Base-by-base conservation (phyloP, 2,888 invertebrate genomes). In the Tortrix viridana region DNA sequence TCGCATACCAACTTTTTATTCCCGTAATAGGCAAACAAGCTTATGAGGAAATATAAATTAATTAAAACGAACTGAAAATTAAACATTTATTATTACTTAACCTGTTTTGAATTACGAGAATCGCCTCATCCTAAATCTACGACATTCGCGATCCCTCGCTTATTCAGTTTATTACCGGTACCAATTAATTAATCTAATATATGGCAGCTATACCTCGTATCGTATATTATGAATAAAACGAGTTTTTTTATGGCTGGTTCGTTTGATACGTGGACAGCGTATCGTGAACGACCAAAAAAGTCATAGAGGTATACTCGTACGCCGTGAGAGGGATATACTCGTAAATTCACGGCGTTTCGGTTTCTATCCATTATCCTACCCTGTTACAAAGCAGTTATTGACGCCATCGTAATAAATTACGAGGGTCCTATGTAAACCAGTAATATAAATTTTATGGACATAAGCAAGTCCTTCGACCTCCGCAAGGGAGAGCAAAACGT, bases 341-440 rank as follows among this genome's bases (percentile, higher is more conserved):
- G 32, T 32, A 47, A 55, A 62, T 52, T 56, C 69, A 70, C 76
- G 69, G 74, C 74, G 70, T 70, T 67, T 70, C 67, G 70, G 58
- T 65, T 64, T 64, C 67, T 62, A 67, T 57, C 68, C 69, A 67
- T 70, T 56, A 62, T 32, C 50, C 44, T 65, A 65, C 65, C 67
- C 67, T 69, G 67, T 68, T 67, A 71, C 67, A 68, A 62, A 66
- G 69, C 73, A 69, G 71, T 77, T 80, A 83, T 77, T 74, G 75
- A 75, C 73, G 73, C 79, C 73, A 82, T 83, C 76, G 82, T 77
- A 82, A 74, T 85, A 81, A 81, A 79, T 82, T 80, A 81, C 76
- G 73, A 75, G 75, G 72, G 74, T 77, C 84, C 81, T 83, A 79
- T 79, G 80, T 79, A 87, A 88, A 86, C 84, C 84, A 71, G 73